Evolutionary conservation across 37 sponge, comb jelly and placozoan genomes (phyloP), one percentile per base, ranked within the genome.

Genomic region (Oopsacas minuta): DNA sequence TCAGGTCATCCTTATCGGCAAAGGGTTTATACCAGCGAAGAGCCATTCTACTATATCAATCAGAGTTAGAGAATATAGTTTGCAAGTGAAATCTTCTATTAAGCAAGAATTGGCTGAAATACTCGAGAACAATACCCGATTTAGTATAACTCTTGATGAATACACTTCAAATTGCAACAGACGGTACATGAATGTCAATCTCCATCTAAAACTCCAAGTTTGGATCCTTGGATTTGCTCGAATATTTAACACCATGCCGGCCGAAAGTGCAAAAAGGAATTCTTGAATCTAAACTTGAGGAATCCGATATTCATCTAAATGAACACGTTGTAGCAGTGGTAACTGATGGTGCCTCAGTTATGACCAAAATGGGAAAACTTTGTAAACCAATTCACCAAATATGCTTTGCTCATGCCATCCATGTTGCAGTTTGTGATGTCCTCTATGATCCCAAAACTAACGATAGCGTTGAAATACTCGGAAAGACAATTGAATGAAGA

Each of bases 271-370:
- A n/a, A 61, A n/a, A 61, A 61, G 75, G 28, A 32, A 61, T 61
- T 32, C 75, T 61, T 34, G 75, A 61, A 61, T 25, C 22, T 32
- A 61, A 61, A 61, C 75, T 61, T 61, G 28, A 61, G 28, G 75
- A 61, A 61, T 61, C 28, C 28, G 75, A 34, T 61, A 61, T 61
- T 61, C 75, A 61, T 61, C 75, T 61, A 12, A 61, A 61, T 61
- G 75, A 61, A 32, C 32, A 61, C 28, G 30, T 61, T 61, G 75
- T 61, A 61, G 75, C 75, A 32, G 75, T 61, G 75, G 28, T 61
- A 61, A 61, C 75, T 61, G 75, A 61, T 61, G 75, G 75, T 61
- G 75, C 75, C 22, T 61, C 75, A 61, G 75, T 61, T 61, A 61
- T 61, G 75, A 61, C 75, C 28, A 61, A 61, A 34, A 61, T 61